These are phyloP conservation scores for Poeciliopsis prolifica DNA, from an alignment of 2,113 vertebrate genomes.

Conservation along the genomic window DNA sequence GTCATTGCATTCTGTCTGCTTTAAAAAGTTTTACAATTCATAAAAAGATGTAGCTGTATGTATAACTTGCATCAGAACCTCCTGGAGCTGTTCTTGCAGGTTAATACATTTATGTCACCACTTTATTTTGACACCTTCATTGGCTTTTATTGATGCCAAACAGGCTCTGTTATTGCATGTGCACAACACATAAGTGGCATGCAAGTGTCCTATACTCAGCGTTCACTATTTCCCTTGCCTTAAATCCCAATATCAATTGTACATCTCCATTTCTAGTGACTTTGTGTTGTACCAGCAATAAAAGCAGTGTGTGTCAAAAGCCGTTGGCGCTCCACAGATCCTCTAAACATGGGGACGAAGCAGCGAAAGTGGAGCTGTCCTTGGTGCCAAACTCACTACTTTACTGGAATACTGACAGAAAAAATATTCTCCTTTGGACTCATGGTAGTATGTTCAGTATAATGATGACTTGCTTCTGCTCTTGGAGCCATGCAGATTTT, in stretches of 20 bases:
- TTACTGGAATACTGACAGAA: slow-evolving; percentile 27
- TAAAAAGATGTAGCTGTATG: not conserved
- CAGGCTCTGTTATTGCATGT: not conserved
- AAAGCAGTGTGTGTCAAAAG: slow-evolving; percentile 20
- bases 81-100: slow-evolving; percentile 13
- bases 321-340: too few species aligned
- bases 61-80: not conserved
- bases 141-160: slow-evolving; percentile 18
- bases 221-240: slow-evolving; percentile 10
- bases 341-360: not conserved
- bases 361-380: slow-evolving; percentile 47
- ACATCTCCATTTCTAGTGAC: slow-evolving; percentile 16
- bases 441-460: slow-evolving; percentile 32
- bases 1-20: not conserved
- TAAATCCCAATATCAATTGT: slow-evolving; percentile 25
- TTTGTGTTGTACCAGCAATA: slow-evolving; percentile 43
- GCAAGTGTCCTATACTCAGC: too few species aligned
- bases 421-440: slow-evolving; percentile 29
- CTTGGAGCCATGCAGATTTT: slow-evolving; percentile 39
- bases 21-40: not conserved
- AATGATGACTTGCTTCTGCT: slow-evolving; percentile 23
- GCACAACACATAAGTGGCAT: not conserved
- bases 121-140: not conserved
- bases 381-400: slow-evolving; percentile 56
- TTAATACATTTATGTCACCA: slow-evolving; percentile 9